Evolutionary conservation across 1,140 invertebrate species (phyloP).

Genomic region (Brachionus rubens): DNA sequence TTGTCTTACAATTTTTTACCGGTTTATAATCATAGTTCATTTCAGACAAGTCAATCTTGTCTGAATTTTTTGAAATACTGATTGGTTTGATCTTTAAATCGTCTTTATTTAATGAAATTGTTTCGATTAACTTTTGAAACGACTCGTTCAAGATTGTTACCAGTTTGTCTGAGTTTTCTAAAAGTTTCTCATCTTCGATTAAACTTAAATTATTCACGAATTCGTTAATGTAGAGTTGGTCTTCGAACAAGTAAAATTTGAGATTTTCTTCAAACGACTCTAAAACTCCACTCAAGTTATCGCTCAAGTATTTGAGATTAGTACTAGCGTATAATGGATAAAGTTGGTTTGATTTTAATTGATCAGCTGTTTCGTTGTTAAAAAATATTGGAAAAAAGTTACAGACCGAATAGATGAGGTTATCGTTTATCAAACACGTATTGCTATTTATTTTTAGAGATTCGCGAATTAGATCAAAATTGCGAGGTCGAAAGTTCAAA

Average conservation of each 20-base stretch:
- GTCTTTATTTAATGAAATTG: background rate
- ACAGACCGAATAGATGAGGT: background rate
- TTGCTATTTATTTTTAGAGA: background rate
- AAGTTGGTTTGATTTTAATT: background rate
- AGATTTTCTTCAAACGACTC: background rate
- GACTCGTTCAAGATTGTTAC: background rate
- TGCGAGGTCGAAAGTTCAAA: constrained; percentile 10
- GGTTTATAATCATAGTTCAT: constrained; percentile 17
- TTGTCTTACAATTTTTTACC: background rate
- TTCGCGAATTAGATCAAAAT: background rate
- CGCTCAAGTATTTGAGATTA: background rate
- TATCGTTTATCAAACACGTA: background rate
- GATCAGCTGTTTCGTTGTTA: background rate
- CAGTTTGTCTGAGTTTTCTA: background rate
- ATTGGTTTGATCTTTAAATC: background rate
- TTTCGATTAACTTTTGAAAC: background rate
- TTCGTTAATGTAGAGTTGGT: background rate
- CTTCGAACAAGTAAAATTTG: background rate
- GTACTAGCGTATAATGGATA: background rate
- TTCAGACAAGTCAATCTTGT: background rate
- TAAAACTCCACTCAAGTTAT: background rate
- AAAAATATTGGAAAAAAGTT: constrained; percentile 30
- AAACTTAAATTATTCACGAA: background rate
- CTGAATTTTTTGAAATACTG: background rate
- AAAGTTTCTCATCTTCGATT: background rate